Conservation (phyloP, 1,140 invertebrate genomes). For the Neodiprion pinetum region DNA sequence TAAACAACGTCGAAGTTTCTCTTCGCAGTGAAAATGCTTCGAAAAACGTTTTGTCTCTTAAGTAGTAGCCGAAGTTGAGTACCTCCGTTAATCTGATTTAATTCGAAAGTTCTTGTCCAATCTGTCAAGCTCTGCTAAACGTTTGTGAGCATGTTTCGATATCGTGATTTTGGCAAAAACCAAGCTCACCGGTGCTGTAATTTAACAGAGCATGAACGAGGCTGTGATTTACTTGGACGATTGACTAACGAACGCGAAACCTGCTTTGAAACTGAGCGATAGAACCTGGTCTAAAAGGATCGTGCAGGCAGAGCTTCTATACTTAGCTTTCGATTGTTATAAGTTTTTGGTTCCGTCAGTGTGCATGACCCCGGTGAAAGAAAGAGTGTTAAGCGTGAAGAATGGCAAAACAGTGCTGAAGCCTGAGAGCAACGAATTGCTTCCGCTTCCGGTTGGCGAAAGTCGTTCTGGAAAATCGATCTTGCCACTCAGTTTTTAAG, state of each 20-base stretch:
- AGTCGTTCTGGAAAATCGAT: neutral
- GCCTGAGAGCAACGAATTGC: neutral
- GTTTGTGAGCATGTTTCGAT: neutral
- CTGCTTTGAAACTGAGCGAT: neutral
- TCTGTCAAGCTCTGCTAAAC: neutral
- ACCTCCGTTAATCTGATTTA: neutral
- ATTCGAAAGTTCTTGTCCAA: neutral
- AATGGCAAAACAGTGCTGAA: neutral
- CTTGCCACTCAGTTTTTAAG: too few relatives aligned
- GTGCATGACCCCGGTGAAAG: neutral
- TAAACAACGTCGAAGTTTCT: neutral
- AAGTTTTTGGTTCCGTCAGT: neutral
- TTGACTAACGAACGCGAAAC: neutral
- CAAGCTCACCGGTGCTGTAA: neutral
- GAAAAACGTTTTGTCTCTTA: neutral
- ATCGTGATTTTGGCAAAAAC: neutral
- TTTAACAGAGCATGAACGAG: neutral
- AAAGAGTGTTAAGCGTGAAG: neutral
- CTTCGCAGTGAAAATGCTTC: neutral
- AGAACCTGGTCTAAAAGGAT: too few relatives aligned
- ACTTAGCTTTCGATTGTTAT: slow-evolving; percentile 7
- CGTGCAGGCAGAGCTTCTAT: neutral
- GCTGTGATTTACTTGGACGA: neutral
- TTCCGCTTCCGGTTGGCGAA: neutral
- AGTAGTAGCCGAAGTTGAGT: neutral